Conservation (phyloP, 2,797 vertebrate genomes). For the Kryptopterus vitreolus region DNA sequence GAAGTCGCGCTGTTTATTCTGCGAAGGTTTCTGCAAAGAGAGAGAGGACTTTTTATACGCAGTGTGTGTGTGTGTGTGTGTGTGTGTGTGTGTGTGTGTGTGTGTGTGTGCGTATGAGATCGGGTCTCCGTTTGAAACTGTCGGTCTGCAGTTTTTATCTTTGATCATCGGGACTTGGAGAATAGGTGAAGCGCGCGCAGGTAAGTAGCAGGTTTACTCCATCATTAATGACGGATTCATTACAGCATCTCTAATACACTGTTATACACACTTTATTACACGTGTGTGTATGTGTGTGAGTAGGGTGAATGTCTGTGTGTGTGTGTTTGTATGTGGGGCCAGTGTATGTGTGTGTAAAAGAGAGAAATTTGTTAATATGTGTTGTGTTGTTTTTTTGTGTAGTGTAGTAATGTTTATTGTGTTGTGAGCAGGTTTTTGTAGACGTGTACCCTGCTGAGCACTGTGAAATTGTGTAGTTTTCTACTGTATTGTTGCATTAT, state of each 20-base stretch:
- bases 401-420: too few species aligned
- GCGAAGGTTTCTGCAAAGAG: neutral
- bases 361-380: too few species aligned
- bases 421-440: too few species aligned
- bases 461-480: too few species aligned
- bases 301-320: neutral
- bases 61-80: neutral
- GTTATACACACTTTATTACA: neutral
- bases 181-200: neutral
- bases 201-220: neutral
- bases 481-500: too few species aligned
- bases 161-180: neutral
- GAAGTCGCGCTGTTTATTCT: neutral
- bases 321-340: too few species aligned
- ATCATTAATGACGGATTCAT: constrained; percentile 1
- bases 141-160: neutral
- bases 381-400: neutral
- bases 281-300: neutral
- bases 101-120: neutral
- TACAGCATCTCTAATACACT: neutral
- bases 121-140: neutral
- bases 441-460: too few species aligned
- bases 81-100: neutral
- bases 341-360: too few species aligned
- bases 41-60: neutral